Evolutionary conservation across 2,797 vertebrate genomes (phyloP).

Genomic region (Tapera naevia): DNA sequence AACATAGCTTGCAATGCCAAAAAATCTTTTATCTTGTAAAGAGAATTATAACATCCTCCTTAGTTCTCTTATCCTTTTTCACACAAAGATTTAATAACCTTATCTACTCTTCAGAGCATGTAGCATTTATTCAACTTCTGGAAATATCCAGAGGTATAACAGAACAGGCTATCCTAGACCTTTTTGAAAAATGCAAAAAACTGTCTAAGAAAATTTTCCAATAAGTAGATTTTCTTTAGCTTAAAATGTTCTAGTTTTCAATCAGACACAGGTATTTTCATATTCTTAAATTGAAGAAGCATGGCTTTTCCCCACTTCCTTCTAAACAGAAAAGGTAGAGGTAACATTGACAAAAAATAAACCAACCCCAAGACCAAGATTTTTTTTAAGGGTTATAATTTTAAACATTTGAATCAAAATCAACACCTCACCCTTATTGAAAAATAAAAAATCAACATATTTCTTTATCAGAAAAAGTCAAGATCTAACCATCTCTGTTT

Average conservation of each 20-base stretch:
- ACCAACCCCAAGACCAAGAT: fast-evolving
- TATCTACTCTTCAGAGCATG: background rate
- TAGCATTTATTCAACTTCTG: background rate
- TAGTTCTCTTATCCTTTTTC: background rate
- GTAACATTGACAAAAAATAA: background rate
- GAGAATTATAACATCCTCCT: background rate
- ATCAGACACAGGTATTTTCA: background rate
- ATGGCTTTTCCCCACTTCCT: background rate
- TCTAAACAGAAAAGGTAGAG: background rate
- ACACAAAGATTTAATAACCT: background rate
- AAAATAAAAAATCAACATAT: background rate
- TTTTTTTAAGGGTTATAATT: background rate
- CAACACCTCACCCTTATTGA: background rate
- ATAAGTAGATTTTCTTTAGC: background rate
- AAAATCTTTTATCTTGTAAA: constrained; percentile 15
- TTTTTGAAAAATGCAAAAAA: background rate
- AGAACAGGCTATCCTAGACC: background rate
- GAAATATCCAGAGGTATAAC: background rate
- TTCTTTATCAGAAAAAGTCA: background rate
- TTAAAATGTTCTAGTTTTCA: background rate
- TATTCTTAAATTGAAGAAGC: background rate
- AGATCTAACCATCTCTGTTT: background rate
- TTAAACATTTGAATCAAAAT: background rate
- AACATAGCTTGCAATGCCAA: background rate
- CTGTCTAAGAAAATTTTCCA: background rate